Evolutionary conservation across 2,888 invertebrate species (phyloP), one percentile per base, ranked within the genome.

Genomic region (Hydroisotoma schaefferi): DNA sequence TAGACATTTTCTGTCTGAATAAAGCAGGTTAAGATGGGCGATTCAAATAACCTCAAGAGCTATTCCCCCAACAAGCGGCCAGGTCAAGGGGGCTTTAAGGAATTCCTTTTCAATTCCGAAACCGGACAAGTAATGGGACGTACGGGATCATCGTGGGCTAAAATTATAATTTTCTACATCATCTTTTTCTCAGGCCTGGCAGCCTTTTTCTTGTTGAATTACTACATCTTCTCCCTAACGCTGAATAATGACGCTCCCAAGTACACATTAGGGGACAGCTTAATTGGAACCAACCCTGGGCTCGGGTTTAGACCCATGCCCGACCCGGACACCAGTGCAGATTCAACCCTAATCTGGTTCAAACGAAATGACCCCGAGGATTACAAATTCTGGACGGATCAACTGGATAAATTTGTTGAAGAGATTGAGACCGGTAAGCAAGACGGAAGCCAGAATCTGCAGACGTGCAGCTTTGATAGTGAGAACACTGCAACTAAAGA

Each of bases 241-340:
- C 81, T 95, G 79, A 88, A 92, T 76, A 78, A 81, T 71, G 85
- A 86, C 75, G 84, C 83, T 77, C 95, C 95, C 20, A 93, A 93
- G 77, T 95, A 92, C 91, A 88, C 88, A 79, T 81, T 89, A 77
- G 87, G 87, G 22, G 81, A 84, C 64, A 92, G 94, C 47, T 79
- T 94, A 75, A 94, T 95, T 75, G 94, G 94, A 70, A 85, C 82
- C 75, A 97, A 97, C 81, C 98, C 98, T 79, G 97, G 71, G 3
- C 55, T 99, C 75, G 97, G 97, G 71, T 98, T 95, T 82, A 84
- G 97, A 76, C 99, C 99, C 67, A 91, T 93, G 88, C 94, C 97
- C 12, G 73, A 73, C 48, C 86, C 93, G 73, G 89, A 89, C 74
- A 84, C 85, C 63, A 93, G 94, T 76, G 90, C 94, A 73, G 94